Evolutionary conservation across 2,113 vertebrate genomes (phyloP), one percentile per base, ranked within the genome.

Genomic region (Rhinogobius similis): DNA sequence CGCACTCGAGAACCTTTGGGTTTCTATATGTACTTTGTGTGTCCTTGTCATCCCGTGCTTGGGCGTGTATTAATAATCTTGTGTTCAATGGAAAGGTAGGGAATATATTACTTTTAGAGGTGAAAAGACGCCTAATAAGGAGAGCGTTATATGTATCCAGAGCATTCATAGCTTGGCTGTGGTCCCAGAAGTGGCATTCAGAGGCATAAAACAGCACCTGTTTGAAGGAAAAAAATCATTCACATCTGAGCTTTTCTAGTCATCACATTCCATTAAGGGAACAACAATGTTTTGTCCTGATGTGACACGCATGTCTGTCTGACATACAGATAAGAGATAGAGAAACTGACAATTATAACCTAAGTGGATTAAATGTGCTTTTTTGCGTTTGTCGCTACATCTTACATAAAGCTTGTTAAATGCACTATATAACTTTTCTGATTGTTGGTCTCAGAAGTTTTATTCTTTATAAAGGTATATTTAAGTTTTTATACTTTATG

Each of bases 11-110:
- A 68, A 69, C 70, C 83, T 72, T 84, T 79, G 24, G 24, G 56
- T 70, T 53, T 68, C 65, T 65, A 66, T 73, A 74, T 73, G 73
- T 71, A 74, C 70, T 75, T 78, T 46, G 16, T 78, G 65, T 77
- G 68, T 76, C 43, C 26, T 77, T 69, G 8, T 76, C 64, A 52
- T 41, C 70, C 70, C 61, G 23, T 72, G n/a, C 58, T n/a, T 64
- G 13, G 8, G 2, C 65, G 36, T 65, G 74, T 62, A 10, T 61
- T 14, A 61, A 61, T 61, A 61, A 18, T 20, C 29, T 0, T 2
- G 1, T 11, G 27, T 38, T n/a, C 32, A 61, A 3, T 20, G 58
- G 20, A 61, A 32, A 10, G 58, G 27, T 36, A 61, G 1, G 20
- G 55, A 14, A 50, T 29, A 16, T 29, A 55, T 55, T 55, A 58